These are phyloP conservation scores for Aphodius sticticus DNA, from an alignment of 2,888 invertebrate species.

Conservation along the genomic window DNA sequence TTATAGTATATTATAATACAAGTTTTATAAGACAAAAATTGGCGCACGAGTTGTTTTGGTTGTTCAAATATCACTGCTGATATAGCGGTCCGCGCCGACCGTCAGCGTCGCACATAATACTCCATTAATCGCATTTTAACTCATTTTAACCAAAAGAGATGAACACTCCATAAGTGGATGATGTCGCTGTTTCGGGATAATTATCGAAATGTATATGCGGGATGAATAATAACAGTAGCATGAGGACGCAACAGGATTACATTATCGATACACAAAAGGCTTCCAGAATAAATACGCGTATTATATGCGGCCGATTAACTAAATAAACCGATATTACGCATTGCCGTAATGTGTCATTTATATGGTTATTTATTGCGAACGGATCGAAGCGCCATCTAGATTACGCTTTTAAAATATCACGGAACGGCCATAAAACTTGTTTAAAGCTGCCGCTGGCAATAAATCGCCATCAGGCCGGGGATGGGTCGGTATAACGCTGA, in stretches of 20 bases:
- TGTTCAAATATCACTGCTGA: too few species aligned
- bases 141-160: too few species aligned
- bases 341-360: conserved; percentile 24
- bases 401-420: not conserved
- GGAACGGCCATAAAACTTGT: conserved; percentile 4
- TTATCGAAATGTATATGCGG: not conserved
- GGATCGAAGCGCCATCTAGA: not conserved
- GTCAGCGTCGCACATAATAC: too few species aligned
- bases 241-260: not conserved
- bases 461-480: not conserved
- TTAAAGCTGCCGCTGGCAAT: not conserved
- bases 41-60: too few species aligned
- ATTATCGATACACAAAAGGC: conserved; percentile 7
- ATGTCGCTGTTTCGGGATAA: not conserved
- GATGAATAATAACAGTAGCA: not conserved
- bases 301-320: conserved; percentile 24
- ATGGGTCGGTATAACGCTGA: not conserved
- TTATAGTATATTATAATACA: too few species aligned
- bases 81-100: too few species aligned
- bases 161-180: not conserved
- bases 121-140: too few species aligned
- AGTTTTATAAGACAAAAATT: too few species aligned
- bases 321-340: conserved; percentile 25
- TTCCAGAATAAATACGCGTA: conserved; percentile 10
- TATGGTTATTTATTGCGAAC: not conserved